Conservation (phyloP, 2,888 invertebrate genomes). For the Acrobeloides nanus region DNA sequence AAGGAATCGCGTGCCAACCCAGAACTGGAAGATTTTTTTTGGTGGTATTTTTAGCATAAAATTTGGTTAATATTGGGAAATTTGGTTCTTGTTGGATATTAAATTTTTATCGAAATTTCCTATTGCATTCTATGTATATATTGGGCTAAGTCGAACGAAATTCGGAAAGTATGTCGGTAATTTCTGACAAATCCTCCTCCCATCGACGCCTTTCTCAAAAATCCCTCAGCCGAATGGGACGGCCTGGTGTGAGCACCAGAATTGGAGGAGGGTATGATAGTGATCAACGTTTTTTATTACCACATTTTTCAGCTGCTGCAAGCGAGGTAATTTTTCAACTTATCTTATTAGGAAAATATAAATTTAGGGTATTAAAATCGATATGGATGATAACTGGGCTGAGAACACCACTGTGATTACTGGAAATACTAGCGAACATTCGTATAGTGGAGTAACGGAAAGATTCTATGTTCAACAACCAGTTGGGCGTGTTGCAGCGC, state of each 20-base stretch:
- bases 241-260: neutral
- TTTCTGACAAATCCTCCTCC: too few relatives aligned
- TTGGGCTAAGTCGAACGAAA: too few relatives aligned
- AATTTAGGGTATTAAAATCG: constrained; percentile 21
- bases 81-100: too few relatives aligned
- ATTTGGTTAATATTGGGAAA: too few relatives aligned
- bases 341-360: constrained; percentile 1
- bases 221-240: constrained; percentile 2
- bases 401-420: constrained; percentile 51
- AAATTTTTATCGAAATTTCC: too few relatives aligned
- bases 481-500: constrained; percentile 20
- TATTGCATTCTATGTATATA: too few relatives aligned
- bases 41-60: too few relatives aligned
- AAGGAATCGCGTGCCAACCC: too few relatives aligned
- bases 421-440: constrained; percentile 44
- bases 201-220: constrained; percentile 11
- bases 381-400: constrained; percentile 36
- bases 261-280: constrained; percentile 19
- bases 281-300: constrained; percentile 27
- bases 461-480: constrained; percentile 23
- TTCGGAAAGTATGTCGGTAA: constrained; percentile 5
- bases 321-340: constrained; percentile 27
- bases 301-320: constrained; percentile 40
- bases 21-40: too few relatives aligned
- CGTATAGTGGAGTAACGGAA: constrained; percentile 29